These are phyloP conservation scores for Cynopterus brachyotis DNA, from an alignment of 2,113 vertebrate genomes.

Conservation along the genomic window DNA sequence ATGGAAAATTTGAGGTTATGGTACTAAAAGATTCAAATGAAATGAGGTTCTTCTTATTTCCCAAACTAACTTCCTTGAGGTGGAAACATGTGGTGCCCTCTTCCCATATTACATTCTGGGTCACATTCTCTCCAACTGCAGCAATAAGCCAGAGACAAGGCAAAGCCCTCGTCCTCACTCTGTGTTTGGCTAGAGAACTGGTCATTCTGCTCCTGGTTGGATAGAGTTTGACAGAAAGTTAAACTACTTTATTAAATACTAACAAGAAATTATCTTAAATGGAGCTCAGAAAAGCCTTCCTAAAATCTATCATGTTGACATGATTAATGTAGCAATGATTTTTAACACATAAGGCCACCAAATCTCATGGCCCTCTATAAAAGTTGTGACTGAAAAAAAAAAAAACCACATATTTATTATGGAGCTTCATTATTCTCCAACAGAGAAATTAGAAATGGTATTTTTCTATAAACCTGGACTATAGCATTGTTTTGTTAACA, in stretches of 20 bases:
- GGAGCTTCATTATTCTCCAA: background rate
- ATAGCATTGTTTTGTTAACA: slow-evolving; percentile 8
- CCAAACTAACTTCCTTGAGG: background rate
- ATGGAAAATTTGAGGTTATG: background rate
- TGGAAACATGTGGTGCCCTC: background rate
- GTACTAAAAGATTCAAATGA: background rate
- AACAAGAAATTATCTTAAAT: slow-evolving; percentile 18
- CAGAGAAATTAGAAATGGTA: background rate
- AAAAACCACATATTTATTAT: background rate
- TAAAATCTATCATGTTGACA: background rate
- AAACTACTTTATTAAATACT: background rate
- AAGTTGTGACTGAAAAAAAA: background rate
- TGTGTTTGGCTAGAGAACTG: background rate
- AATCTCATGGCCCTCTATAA: background rate
- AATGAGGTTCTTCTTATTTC: background rate
- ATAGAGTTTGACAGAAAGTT: background rate
- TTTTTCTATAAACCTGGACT: background rate
- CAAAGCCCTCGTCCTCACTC: background rate
- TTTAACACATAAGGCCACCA: background rate
- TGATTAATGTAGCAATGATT: background rate
- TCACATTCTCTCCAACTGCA: background rate
- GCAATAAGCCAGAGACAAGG: background rate
- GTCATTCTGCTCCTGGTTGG: background rate
- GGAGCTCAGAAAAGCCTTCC: background rate
- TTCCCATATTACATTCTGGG: background rate